Conservation (phyloP, 2,113 vertebrate species). For the Paraplagusia blochii region DNA sequence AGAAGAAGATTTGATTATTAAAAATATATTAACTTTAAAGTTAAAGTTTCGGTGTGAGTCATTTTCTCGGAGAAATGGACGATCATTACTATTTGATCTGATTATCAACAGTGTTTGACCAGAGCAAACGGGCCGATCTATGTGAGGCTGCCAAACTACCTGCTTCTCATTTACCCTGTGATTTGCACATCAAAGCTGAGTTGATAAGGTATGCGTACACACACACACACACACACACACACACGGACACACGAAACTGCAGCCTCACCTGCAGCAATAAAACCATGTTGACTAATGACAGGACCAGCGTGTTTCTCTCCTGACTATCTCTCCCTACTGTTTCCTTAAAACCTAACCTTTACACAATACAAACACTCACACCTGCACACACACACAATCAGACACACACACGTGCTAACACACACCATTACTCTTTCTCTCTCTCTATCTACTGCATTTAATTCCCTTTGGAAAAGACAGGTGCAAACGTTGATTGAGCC, state of each 20-base stretch:
- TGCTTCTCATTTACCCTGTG: constrained; percentile 18
- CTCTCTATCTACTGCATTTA: constrained; percentile 71
- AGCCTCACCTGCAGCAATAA: constrained; percentile 46
- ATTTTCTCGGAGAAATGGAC: neutral
- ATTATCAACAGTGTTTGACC: constrained; percentile 33
- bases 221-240: constrained; percentile 45
- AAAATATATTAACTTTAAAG: neutral
- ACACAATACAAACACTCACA: constrained; percentile 41
- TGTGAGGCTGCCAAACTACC: constrained; percentile 28
- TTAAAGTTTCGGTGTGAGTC: no score
- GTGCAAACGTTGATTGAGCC: constrained; percentile 76
- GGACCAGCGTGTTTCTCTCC: constrained; percentile 39
- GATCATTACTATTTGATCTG: constrained; percentile 9
- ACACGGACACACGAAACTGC: constrained; percentile 36
- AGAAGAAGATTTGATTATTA: no score
- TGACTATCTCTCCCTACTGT: constrained; percentile 37
- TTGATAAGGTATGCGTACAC: constrained; percentile 39
- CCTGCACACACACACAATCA: constrained; percentile 42
- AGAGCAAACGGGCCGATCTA: constrained; percentile 12
- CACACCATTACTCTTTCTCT: constrained; percentile 73
- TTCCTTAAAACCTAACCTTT: constrained; percentile 46
- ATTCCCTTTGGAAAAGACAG: constrained; percentile 79
- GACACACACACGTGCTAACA: constrained; percentile 57
- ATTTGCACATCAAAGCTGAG: constrained; percentile 44
- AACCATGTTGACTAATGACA: constrained; percentile 40